Base-by-base conservation (phyloP, 2,888 invertebrate species). In the Euspilapteryx auroguttella region DNA sequence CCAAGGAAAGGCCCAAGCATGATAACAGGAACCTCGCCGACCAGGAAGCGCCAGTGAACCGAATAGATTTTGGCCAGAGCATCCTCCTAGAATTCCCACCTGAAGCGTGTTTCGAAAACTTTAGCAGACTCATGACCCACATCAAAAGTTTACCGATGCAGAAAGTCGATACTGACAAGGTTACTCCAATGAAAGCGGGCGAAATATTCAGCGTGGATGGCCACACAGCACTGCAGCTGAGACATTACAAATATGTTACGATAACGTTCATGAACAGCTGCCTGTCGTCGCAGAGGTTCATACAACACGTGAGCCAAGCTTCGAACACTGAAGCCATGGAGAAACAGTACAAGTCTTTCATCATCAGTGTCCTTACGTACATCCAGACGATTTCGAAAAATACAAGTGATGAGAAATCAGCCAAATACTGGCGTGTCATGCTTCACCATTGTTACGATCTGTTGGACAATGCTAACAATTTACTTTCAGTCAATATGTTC, bases 401-500 rank as follows among this genome's bases (percentile, higher is more conserved):
- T n/a, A 73, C 82, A 0, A 68, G 79, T 0, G 86, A 88, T 37
- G 76, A 80, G 23, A 73, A 79, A 31, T 64, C 79, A 0, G 81
- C 80, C 1, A 89, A 89, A 46, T 94, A 89, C 50, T 93, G 92
- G 91, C 86, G 85, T 45, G 85, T 87, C 0, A 79, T 94, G 57
- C 57, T 89, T 9, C 86, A 89, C 49, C 84, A 87, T 42, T 81
- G 84, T 24, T 88, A 89, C 42, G 91, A 92, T 43, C 76, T 89
- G 24, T 57, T 92, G 30, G 91, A 93, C 42, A 85, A 88, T 50
- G 82, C 89, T 2, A 89, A 89, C 43, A 85, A 84, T 9, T 52
- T 96, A 26, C 55, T 96, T 9, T 87, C 93, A 0, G 83, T 87
- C 1, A 77, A 82, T 11, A 84, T 90, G 73, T 92, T 96, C 55